Base-by-base conservation (phyloP, 2,113 vertebrate genomes). In the Collichthys lucidus region DNA sequence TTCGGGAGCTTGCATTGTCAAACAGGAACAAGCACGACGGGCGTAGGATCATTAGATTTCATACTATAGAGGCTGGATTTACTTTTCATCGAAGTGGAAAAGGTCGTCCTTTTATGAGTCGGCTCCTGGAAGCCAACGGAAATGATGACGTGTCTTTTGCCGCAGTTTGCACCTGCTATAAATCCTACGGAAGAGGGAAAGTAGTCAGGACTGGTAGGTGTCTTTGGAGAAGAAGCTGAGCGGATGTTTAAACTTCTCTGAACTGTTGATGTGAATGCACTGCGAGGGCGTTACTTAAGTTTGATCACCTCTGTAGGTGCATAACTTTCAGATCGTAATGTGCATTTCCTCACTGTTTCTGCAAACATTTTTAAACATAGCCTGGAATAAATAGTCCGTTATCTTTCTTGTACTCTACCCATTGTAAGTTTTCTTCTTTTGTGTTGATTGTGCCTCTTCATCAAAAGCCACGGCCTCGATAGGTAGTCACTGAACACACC, bases 1-100 rank as follows among this genome's bases (percentile, higher is more conserved):
- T 55, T 17, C 3, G 29, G 64, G 68, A 76, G 81, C 67, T n/a
- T 78, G 82, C 73, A 60, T 61, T 88, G 82, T 92, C 87, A 83
- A 89, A 14, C 75, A 80, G 47, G 82, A 87, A 56, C 82, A 88
- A 71, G 26, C 40, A 20, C 62, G 84, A 60, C 20, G 31, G 79
- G 69, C 35, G 64, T 11, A 5, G 88, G 71, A 69, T 88, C 88
- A 83, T 91, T 90, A 88, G 87, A 86, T 77, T 19, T 67, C 77
- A 89, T 82, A 24, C 87, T 42, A 76, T 22, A 82, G 63, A 84
- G 79, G 20, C 74, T 1, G 68, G 68, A 82, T 91, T 86, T 89
- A 80, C 92, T 91, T 86, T 88, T 90, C 74, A 84, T 60, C 69
- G 40, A 75, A 88, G 86, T 90, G 90, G 86, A 91, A 91, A 92